phyloP scores from a whole-genome alignment of 2,797 vertebrate species.

The Mus minutoides region DNA sequence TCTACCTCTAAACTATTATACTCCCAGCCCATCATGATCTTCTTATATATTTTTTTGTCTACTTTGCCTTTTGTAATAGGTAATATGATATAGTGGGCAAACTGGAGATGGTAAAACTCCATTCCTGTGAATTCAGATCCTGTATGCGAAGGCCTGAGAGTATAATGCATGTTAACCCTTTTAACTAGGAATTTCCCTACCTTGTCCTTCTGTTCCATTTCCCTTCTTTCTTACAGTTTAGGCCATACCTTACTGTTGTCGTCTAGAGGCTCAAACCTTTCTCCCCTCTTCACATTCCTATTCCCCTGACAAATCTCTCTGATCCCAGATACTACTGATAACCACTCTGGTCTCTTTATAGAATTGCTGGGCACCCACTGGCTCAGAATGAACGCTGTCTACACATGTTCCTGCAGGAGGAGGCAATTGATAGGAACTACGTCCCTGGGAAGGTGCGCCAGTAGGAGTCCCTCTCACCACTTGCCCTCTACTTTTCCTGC shows the following conservation, averaged over 20 bases:
- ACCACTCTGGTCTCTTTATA: slow-evolving; percentile 85
- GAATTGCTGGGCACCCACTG: slow-evolving; percentile 99
- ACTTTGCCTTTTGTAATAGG: slow-evolving; percentile 33
- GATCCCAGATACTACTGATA: slow-evolving; percentile 54
- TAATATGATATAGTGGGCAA: not conserved
- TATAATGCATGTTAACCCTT: not conserved
- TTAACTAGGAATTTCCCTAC: slow-evolving; percentile 13
- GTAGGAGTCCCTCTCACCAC: slow-evolving; percentile 88
- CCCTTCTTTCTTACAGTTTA: slow-evolving; percentile 18
- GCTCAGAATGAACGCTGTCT: slow-evolving; percentile 99
- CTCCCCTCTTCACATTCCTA: not conserved
- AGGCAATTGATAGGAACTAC: slow-evolving; percentile 96
- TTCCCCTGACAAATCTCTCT: slow-evolving; percentile 23
- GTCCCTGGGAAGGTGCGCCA: slow-evolving; percentile 99
- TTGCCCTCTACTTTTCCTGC: slow-evolving; percentile 87
- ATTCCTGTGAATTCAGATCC: slow-evolving; percentile 51
- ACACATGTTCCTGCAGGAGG: slow-evolving; percentile 99
- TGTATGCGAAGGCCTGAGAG: slow-evolving; percentile 39
- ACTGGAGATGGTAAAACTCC: not conserved
- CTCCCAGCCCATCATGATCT: not conserved
- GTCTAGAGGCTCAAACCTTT: slow-evolving; percentile 26
- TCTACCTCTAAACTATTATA: not conserved
- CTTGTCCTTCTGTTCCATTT: not conserved
- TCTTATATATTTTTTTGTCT: slow-evolving; percentile 42
- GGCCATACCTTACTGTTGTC: not conserved